Conservation (phyloP, 2,888 invertebrate genomes). For the Eustalomyia histrio region DNA sequence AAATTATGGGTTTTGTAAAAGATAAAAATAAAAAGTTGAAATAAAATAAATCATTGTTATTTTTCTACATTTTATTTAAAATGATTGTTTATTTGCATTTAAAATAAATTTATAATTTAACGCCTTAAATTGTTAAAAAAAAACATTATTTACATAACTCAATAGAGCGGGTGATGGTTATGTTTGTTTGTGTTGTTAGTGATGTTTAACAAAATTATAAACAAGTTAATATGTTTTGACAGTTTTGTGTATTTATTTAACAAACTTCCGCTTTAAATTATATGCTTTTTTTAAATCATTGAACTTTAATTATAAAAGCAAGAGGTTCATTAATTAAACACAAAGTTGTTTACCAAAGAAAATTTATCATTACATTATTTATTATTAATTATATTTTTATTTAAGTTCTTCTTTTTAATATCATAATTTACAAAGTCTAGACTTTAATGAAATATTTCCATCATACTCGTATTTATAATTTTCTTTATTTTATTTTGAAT, state of each 20-base stretch:
- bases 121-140: constrained; percentile 9
- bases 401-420: background rate
- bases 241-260: constrained; percentile 12
- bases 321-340: background rate
- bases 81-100: background rate
- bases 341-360: too few relatives aligned
- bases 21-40: constrained; percentile 25
- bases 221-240: constrained; percentile 30
- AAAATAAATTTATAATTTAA: constrained; percentile 15
- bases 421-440: constrained; percentile 12
- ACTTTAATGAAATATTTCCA: background rate
- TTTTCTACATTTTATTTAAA: background rate
- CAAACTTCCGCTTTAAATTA: constrained; percentile 35
- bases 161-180: too few relatives aligned
- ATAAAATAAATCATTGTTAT: constrained; percentile 23
- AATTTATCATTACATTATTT: background rate
- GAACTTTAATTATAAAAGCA: background rate
- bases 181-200: constrained; percentile 20
- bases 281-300: constrained; percentile 5
- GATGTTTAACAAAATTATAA: constrained; percentile 26
- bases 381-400: constrained; percentile 17
- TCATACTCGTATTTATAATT: too few relatives aligned
- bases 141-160: background rate
- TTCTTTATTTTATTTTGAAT: constrained; percentile 11
- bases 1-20: constrained; percentile 40